These are phyloP conservation scores for Drosophila diplacantha DNA, from an alignment of 2,888 invertebrate genomes.

Conservation along the genomic window DNA sequence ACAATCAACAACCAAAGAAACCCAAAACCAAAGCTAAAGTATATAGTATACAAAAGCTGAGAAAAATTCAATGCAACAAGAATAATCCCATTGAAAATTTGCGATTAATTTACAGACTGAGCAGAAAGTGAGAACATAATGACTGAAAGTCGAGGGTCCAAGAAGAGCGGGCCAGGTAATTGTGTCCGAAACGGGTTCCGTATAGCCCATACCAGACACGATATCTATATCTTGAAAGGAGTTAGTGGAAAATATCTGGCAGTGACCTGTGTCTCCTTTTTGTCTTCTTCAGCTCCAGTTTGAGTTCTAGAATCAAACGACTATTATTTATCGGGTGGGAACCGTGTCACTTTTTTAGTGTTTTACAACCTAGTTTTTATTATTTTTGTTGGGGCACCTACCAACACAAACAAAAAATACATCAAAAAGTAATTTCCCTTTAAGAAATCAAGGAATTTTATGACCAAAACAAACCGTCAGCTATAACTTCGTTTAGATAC, in stretches of 20 bases:
- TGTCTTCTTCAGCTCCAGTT: neutral
- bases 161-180: neutral
- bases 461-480: neutral
- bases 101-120: slow-evolving; percentile 16
- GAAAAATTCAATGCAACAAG: slow-evolving; percentile 71
- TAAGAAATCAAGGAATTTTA: neutral
- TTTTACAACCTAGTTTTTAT: neutral
- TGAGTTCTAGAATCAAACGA: neutral
- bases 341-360: neutral
- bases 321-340: neutral
- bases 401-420: neutral
- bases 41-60: slow-evolving; percentile 20
- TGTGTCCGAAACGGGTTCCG: neutral
- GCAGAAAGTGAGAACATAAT: neutral
- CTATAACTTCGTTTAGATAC: neutral
- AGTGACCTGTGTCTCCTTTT: neutral
- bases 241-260: neutral
- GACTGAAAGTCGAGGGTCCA: slow-evolving; percentile 1
- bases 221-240: too few relatives aligned
- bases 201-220: neutral
- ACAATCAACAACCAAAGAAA: slow-evolving; percentile 4
- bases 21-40: slow-evolving; percentile 12
- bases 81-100: slow-evolving; percentile 66
- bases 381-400: neutral
- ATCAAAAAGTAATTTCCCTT: neutral